phyloP scores from a whole-genome alignment of 2,888 invertebrate species.

The Leptinotarsa juncta region DNA sequence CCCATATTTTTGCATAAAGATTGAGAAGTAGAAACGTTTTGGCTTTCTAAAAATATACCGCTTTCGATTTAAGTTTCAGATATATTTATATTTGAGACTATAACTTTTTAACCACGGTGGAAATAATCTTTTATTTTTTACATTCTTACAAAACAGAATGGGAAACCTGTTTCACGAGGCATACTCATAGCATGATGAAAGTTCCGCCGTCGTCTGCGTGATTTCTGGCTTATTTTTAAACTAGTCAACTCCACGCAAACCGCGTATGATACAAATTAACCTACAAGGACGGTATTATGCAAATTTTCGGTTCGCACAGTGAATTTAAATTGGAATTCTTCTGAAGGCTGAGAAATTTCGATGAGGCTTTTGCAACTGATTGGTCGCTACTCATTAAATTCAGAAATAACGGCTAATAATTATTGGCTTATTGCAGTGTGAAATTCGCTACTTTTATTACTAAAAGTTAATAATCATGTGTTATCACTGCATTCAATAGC shows the following conservation, averaged over 20 bases:
- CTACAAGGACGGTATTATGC: slow-evolving; percentile 10
- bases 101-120: background rate
- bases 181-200: background rate
- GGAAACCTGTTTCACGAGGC: background rate
- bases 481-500: too few species aligned
- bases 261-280: slow-evolving; percentile 16
- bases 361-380: background rate
- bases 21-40: too few species aligned
- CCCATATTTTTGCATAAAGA: too few species aligned
- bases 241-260: slow-evolving; percentile 7
- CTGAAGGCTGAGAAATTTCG: background rate
- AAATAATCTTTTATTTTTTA: background rate
- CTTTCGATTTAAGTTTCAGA: too few species aligned
- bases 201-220: slow-evolving; percentile 13
- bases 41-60: too few species aligned
- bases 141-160: background rate
- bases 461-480: too few species aligned
- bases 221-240: slow-evolving; percentile 18
- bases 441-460: background rate
- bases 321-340: background rate
- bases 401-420: background rate
- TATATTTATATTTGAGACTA: background rate
- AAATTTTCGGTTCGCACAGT: background rate
- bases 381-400: background rate
- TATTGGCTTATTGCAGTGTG: background rate